A percentile compares a stretch with the other conserved stretches of the same genome.
Conservation (phyloP, 1,140 invertebrate genomes). For the Drosophila orosa region DNA sequence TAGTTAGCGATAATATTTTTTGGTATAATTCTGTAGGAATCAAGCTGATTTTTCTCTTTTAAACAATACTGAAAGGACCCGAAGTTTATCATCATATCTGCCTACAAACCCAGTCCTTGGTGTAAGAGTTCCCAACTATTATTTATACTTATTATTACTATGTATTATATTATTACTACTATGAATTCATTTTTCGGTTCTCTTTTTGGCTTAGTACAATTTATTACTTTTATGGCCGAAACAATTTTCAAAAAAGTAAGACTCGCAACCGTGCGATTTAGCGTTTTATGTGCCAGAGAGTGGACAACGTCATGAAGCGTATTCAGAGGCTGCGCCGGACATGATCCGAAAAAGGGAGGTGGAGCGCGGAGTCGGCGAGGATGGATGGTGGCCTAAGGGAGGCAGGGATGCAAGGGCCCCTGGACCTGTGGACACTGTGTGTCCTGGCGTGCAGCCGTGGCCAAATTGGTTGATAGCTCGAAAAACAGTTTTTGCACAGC, state of each 20-base stretch:
- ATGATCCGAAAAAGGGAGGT: neutral
- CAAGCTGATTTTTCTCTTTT: too few relatives aligned
- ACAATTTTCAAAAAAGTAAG: neutral
- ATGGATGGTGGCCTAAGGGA: conserved; percentile 2
- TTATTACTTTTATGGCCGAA: neutral
- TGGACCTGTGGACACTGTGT: conserved; percentile 45
- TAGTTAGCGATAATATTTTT: too few relatives aligned
- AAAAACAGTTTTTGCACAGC: conserved; percentile 84
- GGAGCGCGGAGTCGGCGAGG: neutral
- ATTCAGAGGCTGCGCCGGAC: conserved; percentile 56
- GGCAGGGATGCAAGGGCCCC: neutral
- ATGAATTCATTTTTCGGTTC: neutral
- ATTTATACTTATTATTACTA: too few relatives aligned
- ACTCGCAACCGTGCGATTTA: neutral
- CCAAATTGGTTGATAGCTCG: conserved; percentile 84
- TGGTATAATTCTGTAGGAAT: too few relatives aligned
- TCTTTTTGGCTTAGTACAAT: neutral
- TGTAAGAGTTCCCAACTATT: neutral
- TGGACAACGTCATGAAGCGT: conserved; percentile 60
- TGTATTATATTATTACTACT: neutral
- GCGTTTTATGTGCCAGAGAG: conserved; percentile 1
- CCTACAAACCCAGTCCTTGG: neutral
- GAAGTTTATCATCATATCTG: neutral
- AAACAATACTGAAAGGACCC: too few relatives aligned
- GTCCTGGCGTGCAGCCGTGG: conserved; percentile 73